Evolutionary conservation across 2,113 vertebrate species (phyloP).

Genomic region (Corynorhinus townsendii): DNA sequence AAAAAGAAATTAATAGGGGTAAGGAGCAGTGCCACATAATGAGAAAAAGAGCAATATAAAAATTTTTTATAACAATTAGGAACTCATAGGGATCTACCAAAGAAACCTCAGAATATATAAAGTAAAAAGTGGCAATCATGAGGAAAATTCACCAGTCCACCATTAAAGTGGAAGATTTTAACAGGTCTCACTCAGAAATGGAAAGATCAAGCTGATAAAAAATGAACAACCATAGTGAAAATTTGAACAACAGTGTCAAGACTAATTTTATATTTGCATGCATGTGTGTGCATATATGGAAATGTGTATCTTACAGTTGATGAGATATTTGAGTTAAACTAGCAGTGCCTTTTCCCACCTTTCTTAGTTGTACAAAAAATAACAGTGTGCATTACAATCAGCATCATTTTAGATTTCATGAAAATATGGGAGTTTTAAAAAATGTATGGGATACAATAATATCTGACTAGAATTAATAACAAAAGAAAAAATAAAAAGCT

Average conservation of each 20-base stretch:
- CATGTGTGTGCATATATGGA: background rate
- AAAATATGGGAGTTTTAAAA: slow-evolving; percentile 1
- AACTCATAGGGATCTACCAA: background rate
- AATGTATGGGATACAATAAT: background rate
- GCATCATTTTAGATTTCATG: background rate
- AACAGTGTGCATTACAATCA: background rate
- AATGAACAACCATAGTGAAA: background rate
- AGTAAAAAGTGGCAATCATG: background rate
- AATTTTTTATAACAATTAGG: background rate
- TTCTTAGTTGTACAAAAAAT: slow-evolving; percentile 27
- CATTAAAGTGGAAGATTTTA: background rate
- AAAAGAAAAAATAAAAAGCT: background rate
- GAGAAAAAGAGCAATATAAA: background rate
- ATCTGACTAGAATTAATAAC: slow-evolving; percentile 44
- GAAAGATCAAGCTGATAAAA: background rate
- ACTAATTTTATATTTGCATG: background rate
- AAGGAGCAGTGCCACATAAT: background rate
- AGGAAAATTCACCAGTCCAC: background rate
- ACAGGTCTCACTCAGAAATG: background rate
- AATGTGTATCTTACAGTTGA: background rate
- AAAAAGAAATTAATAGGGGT: background rate
- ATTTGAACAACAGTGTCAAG: background rate
- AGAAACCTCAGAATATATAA: background rate
- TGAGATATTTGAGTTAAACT: background rate
- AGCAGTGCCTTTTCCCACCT: background rate